phyloP scores from a whole-genome alignment of 2,797 vertebrate genomes.

The Falco naumanni region DNA sequence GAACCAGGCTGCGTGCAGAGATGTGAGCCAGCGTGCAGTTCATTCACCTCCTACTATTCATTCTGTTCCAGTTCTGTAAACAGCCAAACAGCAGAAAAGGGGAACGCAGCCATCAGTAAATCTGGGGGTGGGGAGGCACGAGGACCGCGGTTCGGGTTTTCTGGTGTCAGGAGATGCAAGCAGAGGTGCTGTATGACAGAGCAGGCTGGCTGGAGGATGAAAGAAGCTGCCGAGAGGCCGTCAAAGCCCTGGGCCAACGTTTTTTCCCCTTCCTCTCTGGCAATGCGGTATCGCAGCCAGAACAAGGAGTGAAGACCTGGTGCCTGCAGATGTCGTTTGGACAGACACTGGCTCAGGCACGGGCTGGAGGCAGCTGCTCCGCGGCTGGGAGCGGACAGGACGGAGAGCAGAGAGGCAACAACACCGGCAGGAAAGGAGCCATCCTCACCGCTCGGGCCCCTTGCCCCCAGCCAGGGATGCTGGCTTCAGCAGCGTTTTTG shows the following conservation, averaged over 20 bases:
- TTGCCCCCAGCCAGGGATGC: background rate
- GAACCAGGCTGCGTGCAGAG: background rate
- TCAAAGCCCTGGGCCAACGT: background rate
- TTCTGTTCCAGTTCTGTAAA: background rate
- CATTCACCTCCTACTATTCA: background rate
- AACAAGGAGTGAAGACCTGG: background rate
- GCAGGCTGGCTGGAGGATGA: background rate
- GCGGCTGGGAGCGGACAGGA: background rate
- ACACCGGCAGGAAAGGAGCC: fast-evolving
- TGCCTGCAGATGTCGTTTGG: slow-evolving; percentile 1
- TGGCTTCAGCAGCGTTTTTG: background rate
- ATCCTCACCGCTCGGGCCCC: fast-evolving
- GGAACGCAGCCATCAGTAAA: background rate
- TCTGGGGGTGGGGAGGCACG: background rate
- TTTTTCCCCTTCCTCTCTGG: background rate
- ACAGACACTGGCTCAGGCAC: background rate
- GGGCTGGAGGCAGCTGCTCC: background rate
- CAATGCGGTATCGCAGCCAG: background rate
- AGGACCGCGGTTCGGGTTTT: background rate
- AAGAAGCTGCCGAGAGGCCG: background rate
- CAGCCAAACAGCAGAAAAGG: background rate
- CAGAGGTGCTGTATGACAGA: background rate
- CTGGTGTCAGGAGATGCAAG: background rate
- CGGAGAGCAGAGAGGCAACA: background rate
- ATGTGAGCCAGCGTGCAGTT: background rate